Base-by-base conservation (phyloP, 1,140 invertebrate genomes). In the Zaprionus gabonicus region DNA sequence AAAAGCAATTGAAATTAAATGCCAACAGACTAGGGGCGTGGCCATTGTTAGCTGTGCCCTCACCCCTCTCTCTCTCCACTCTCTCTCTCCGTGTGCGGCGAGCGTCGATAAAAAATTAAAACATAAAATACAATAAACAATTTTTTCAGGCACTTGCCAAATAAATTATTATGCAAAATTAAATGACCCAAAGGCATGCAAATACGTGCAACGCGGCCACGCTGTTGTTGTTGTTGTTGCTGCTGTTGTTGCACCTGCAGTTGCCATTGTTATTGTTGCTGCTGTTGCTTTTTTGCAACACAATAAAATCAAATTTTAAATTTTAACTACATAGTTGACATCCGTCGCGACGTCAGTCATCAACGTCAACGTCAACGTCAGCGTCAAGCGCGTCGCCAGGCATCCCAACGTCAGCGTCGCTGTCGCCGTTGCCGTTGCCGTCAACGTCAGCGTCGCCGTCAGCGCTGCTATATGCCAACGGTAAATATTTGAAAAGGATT, bases 401-500 rank as follows among this genome's bases (percentile, higher is more conserved):
- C 62, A 34, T 41, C 12, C 15, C 15, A 57, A 3, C 76, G 51
- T 25, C 34, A 49, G 3, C 74, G 28, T 13, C 41, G 3, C 17
- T 3, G 17, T 64, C 20, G 20, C 20, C 20, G n/a, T n/a, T 51
- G 55, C 41, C 67, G 67, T 84, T 70, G 58, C 7, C 67, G 63
- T 76, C 59, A 56, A 25, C 64, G 69, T 65, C 60, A 28, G 38
- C 60, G 66, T 79, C 73, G 56, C 62, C 46, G 73, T 71, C 68
- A 71, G 25, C 71, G 73, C 60, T 76, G 70, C 71, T 88, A 88
- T 91, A 91, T 91, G 91, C 87, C 63, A 91, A 91, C 76, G 78
- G 87, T 92, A 87, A 92, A 92, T 92, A 92, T 92, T 92, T 92
- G 87, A 88, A 91, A 92, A 92, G 91, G 91, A 92, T 92, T 92